phyloP scores from a whole-genome alignment of 2,888 invertebrate genomes.

The Synanthedon formicaeformis region DNA sequence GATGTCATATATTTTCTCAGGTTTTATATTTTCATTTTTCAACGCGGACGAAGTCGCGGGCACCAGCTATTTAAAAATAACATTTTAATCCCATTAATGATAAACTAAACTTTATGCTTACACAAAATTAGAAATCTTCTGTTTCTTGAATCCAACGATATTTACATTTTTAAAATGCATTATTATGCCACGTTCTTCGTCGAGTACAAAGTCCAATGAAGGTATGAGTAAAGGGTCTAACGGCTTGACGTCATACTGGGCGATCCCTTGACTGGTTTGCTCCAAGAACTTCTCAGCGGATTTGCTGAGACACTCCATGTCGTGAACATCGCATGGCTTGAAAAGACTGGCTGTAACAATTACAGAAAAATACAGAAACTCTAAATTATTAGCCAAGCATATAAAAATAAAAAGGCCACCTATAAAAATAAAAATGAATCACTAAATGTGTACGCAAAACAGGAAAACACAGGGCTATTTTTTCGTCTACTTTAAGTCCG shows the following conservation, averaged over 20 bases:
- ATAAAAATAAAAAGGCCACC: too few species aligned
- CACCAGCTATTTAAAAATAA: too few species aligned
- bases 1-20: too few species aligned
- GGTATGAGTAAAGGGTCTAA: slow-evolving; percentile 38
- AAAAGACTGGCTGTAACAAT: slow-evolving; percentile 14
- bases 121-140: slow-evolving; percentile 38
- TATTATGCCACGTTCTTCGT: slow-evolving; percentile 19
- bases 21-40: too few species aligned
- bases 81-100: too few species aligned
- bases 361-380: neutral
- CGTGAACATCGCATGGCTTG: slow-evolving; percentile 33
- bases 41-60: too few species aligned
- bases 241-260: slow-evolving; percentile 26
- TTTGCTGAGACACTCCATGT: slow-evolving; percentile 39
- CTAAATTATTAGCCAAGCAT: too few species aligned
- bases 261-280: slow-evolving; percentile 35
- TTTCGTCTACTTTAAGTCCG: too few species aligned
- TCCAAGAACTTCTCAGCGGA: slow-evolving; percentile 39
- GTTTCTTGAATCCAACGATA: slow-evolving; percentile 40
- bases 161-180: slow-evolving; percentile 33
- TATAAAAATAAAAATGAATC: too few species aligned
- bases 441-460: too few species aligned
- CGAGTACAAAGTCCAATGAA: slow-evolving; percentile 20
- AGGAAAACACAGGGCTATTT: too few species aligned
- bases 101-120: slow-evolving; percentile 16